These are phyloP conservation scores for Molanna angustata DNA, from an alignment of 2,888 invertebrate genomes.

Conservation along the genomic window DNA sequence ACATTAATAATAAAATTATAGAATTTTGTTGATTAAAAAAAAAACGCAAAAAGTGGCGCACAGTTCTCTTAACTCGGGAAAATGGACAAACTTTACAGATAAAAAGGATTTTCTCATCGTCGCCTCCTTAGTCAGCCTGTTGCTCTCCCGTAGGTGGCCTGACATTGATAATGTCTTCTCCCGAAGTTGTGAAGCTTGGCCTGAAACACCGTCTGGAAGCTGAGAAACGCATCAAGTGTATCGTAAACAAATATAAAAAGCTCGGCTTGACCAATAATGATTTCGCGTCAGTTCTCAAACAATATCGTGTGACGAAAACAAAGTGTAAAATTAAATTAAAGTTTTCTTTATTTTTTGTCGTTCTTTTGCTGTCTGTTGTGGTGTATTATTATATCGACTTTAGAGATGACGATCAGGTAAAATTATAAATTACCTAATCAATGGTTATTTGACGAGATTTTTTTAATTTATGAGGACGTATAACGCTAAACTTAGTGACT, in stretches of 20 bases:
- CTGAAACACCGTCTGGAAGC: slow-evolving; percentile 27
- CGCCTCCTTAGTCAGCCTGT: no score
- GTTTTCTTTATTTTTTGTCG: not conserved
- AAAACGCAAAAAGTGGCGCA: no score
- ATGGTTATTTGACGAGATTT: no score
- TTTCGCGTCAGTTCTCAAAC: slow-evolving; percentile 8
- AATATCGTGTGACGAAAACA: not conserved
- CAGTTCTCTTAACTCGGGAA: no score
- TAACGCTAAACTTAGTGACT: no score
- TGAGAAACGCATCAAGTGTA: slow-evolving; percentile 24
- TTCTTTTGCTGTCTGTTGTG: not conserved
- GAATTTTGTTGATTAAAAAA: no score
- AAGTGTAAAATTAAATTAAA: slow-evolving; percentile 5
- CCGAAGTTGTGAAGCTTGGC: slow-evolving; percentile 1
- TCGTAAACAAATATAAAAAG: slow-evolving; percentile 26
- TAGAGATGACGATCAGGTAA: slow-evolving; percentile 19
- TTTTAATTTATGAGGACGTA: no score
- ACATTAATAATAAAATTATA: no score
- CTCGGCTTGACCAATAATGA: slow-evolving; percentile 22
- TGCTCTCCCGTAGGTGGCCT: no score
- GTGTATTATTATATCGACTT: slow-evolving; percentile 11
- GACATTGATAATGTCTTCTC: slow-evolving; percentile 12
- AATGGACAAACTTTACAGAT: no score
- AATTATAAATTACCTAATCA: no score
- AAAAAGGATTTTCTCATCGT: no score